Conservation (phyloP, 2,888 invertebrate genomes). For the Saturnia japonica region DNA sequence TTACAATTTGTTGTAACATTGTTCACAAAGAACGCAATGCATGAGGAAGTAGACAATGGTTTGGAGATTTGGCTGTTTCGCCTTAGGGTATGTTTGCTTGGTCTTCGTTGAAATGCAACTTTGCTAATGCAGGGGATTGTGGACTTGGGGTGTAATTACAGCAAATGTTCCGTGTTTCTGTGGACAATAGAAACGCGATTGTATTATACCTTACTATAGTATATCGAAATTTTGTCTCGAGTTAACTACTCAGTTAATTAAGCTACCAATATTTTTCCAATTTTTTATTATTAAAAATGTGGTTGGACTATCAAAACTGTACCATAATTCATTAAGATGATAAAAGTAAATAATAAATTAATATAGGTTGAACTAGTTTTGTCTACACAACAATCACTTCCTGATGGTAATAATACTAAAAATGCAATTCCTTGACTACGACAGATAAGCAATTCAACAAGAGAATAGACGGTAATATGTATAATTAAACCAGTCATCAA, state of each 20-base stretch:
- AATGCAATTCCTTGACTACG: no score
- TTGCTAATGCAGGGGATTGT: conserved; percentile 69
- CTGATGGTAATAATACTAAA: no score
- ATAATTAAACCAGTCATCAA: not conserved
- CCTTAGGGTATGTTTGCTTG: conserved; percentile 44
- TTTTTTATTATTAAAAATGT: no score
- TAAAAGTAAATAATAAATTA: no score
- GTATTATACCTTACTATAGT: conserved; percentile 28
- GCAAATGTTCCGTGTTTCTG: conserved; percentile 71
- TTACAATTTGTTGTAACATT: not conserved
- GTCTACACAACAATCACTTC: no score
- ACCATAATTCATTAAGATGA: no score
- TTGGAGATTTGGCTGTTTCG: conserved; percentile 25
- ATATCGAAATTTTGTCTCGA: conserved; percentile 27
- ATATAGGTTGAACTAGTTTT: no score
- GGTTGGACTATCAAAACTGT: no score
- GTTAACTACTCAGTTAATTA: not conserved
- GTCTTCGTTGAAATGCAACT: conserved; percentile 55
- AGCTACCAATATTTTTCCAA: no score
- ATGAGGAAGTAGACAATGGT: conserved; percentile 24
- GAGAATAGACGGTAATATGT: not conserved
- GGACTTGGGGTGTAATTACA: conserved; percentile 70
- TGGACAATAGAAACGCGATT: conserved; percentile 54
- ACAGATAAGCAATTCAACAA: no score
- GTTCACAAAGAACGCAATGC: conserved; percentile 37